Evolutionary conservation across 2,888 invertebrate genomes (phyloP).

Genomic region (Dicycla oo): DNA sequence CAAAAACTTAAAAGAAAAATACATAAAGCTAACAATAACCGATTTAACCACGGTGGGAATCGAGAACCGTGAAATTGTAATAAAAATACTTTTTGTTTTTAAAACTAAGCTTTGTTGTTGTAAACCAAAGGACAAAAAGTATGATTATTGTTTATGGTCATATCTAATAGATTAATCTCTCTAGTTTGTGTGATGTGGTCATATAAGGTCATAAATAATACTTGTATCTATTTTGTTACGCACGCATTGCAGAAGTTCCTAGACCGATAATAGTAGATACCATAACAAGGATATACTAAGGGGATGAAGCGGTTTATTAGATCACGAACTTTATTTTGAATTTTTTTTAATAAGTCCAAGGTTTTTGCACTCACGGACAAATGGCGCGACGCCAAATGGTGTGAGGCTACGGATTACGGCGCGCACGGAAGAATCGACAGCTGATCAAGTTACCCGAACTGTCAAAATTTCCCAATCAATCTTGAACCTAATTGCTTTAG

Average conservation of each 20-base stretch:
- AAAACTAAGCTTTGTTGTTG: conserved; percentile 16
- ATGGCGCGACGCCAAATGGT: too few relatives aligned
- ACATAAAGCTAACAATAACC: conserved; percentile 31
- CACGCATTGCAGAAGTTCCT: conserved; percentile 11
- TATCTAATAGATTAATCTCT: conserved; percentile 39
- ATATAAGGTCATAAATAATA: conserved; percentile 13
- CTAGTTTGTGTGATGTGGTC: conserved; percentile 12
- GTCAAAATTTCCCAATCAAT: too few relatives aligned
- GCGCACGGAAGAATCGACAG: too few relatives aligned
- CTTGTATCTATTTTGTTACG: conserved; percentile 1
- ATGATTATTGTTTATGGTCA: conserved; percentile 52
- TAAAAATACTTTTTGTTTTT: conserved; percentile 45
- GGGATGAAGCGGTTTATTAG: neutral
- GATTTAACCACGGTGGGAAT: conserved; percentile 32
- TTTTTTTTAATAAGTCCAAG: too few relatives aligned
- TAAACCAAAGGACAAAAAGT: conserved; percentile 31
- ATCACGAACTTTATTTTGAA: too few relatives aligned
- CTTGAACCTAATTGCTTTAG: too few relatives aligned
- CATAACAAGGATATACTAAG: neutral
- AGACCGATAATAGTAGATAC: neutral
- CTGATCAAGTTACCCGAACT: too few relatives aligned
- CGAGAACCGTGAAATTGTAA: conserved; percentile 57
- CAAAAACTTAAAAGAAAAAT: conserved; percentile 30
- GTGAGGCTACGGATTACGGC: too few relatives aligned
- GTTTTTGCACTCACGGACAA: too few relatives aligned